A percentile compares a stretch with the other conserved stretches of the same genome.
These are phyloP conservation scores for Phalacrocorax aristotelis DNA, from an alignment of 2,113 vertebrate species.

Conservation along the genomic window DNA sequence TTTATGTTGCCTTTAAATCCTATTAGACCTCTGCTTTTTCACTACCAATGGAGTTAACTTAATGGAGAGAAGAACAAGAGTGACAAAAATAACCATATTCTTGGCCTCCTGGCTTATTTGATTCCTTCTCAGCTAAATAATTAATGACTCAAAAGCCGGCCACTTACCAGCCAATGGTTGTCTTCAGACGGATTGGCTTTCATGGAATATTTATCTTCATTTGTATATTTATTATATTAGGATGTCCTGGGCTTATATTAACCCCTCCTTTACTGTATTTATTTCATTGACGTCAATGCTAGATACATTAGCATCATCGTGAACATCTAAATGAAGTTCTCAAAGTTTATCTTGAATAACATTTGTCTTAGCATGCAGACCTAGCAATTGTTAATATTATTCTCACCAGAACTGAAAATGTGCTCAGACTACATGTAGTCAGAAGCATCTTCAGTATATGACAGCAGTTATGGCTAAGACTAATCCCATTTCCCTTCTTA, in stretches of 20 bases:
- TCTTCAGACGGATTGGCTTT: neutral
- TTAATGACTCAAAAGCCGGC: neutral
- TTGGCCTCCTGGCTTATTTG: neutral
- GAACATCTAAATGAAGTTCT: neutral
- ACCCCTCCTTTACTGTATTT: neutral
- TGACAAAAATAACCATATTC: neutral
- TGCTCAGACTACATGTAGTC: conserved; percentile 30
- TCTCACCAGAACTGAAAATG: conserved; percentile 24
- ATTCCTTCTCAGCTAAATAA: neutral
- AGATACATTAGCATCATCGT: neutral
- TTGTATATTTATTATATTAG: neutral
- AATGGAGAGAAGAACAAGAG: neutral
- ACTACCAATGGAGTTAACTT: neutral
- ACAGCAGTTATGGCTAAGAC: neutral
- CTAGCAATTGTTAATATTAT: neutral
- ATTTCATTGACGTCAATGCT: neutral
- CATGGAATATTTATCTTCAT: neutral
- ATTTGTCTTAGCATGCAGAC: conserved; percentile 28
- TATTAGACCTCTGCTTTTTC: neutral
- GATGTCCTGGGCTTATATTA: neutral
- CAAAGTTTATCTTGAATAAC: neutral
- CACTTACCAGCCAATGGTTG: neutral
- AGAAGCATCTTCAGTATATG: neutral
- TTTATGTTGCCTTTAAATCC: neutral
- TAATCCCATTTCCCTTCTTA: neutral